Percentiles rank a stretch among this genome's conserved stretches.
Conservation (phyloP, 2,113 vertebrate species). For the Catharus minimus region DNA sequence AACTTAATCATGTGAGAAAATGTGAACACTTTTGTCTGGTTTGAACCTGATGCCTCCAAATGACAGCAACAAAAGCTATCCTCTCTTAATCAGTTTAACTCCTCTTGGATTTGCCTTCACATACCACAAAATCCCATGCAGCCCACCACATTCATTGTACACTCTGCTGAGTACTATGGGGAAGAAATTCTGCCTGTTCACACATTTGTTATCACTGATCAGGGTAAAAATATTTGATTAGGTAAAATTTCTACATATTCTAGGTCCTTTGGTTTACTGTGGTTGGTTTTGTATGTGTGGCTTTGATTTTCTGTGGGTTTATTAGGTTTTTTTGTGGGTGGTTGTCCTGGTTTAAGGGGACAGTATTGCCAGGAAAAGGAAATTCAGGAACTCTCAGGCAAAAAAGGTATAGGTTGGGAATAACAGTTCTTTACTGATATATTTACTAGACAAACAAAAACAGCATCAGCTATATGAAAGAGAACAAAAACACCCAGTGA, state of each 20-base stretch:
- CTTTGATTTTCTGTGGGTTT: background rate
- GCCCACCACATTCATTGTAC: rapidly evolving
- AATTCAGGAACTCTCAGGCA: too few species aligned
- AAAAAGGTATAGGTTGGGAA: too few species aligned
- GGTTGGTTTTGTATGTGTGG: background rate
- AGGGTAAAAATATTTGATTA: background rate
- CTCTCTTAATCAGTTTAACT: rapidly evolving
- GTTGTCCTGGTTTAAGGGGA: background rate
- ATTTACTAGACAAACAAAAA: too few species aligned
- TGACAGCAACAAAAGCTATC: rapidly evolving
- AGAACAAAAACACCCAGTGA: too few species aligned
- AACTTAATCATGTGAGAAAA: background rate
- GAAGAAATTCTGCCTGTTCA: background rate
- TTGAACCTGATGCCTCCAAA: background rate
- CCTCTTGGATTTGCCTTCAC: background rate
- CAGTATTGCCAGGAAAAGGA: too few species aligned
- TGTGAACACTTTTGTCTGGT: rapidly evolving
- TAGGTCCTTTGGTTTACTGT: rapidly evolving
- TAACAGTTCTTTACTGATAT: too few species aligned
- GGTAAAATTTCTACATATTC: background rate
- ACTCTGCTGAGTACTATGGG: background rate
- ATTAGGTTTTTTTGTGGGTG: rapidly evolving
- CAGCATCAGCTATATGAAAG: too few species aligned
- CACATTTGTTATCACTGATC: background rate
- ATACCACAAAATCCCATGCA: rapidly evolving